Evolutionary conservation across 2,797 vertebrate genomes (phyloP).

Genomic region (Gymnopithys bicolor): DNA sequence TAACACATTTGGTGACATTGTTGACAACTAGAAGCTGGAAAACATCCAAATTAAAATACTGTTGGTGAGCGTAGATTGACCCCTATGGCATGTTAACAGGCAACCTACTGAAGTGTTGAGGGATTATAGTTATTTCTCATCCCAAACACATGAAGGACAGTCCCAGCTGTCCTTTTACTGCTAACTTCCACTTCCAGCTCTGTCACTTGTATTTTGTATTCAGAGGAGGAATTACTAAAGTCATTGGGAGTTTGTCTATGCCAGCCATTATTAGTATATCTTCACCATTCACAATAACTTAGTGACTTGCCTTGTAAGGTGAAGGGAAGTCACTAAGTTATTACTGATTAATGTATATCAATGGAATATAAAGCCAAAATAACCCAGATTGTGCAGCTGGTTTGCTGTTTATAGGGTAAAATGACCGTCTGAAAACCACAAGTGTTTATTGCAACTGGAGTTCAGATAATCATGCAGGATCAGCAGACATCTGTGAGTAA

Average conservation of each 20-base stretch:
- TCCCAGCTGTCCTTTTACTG: not conserved
- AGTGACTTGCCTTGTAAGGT: accelerated
- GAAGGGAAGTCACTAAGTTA: not conserved
- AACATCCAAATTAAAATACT: not conserved
- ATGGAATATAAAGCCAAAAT: not conserved
- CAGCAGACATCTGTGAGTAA: not conserved
- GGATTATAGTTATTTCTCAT: not conserved
- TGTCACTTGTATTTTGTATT: not conserved
- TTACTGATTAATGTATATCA: not conserved
- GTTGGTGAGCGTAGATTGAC: not conserved
- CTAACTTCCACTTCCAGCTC: not conserved
- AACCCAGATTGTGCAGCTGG: not conserved
- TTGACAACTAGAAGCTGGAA: not conserved
- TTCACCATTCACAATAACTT: not conserved
- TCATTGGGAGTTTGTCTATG: not conserved
- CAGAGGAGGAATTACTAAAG: not conserved
- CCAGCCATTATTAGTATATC: not conserved
- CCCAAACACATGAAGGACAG: not conserved
- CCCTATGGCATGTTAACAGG: not conserved
- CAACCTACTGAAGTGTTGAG: not conserved
- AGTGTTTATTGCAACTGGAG: not conserved
- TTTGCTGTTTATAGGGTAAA: not conserved
- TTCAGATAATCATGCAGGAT: not conserved
- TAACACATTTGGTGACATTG: not conserved
- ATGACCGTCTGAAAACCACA: not conserved